Evolutionary conservation across 2,113 vertebrate genomes (phyloP), one percentile per base, ranked within the genome.

Genomic region (Pangasianodon gigas): DNA sequence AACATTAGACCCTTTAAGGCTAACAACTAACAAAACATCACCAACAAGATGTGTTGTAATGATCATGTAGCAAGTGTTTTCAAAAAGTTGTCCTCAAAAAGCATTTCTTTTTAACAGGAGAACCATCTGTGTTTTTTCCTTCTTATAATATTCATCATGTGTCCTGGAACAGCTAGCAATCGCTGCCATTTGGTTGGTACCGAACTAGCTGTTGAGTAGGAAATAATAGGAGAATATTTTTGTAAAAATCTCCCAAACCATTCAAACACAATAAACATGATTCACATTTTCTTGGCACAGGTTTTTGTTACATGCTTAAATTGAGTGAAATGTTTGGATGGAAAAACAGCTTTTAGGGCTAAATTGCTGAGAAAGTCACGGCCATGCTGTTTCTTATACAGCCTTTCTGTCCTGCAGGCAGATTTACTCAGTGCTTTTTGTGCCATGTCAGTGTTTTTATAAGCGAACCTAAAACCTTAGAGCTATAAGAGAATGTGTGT

Each of bases 371-470:
- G 56, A 41, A 82, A 24, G 37, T 84, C 54, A 41, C 4, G 1
- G 52, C 52, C 44, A 11, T 41, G 81, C 54, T 58, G 32, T 13
- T 83, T 44, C 56, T 62, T 14, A 9, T 19, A 5, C 54, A 24
- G 16, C 54, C 16, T 54, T 32, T 52, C 29, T 6, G 9, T 81
- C 48, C 79, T 82, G 14, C 29, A 54, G 79, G 79, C 51, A 32
- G 79, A 52, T 54, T 56, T 54, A 32, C 51, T 32, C 16, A 11
- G 29, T 3, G n/a, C 29, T 56, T 32, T 82, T 82, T 54, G 79
- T 82, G 79, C 51, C 79, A 54, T 54, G 79, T 54, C 79, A 82
- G 79, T 82, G 51, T 54, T 82, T 82, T 54, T 82, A n/a, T 82
- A 82, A 54, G 79, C 3, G 2, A 56, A n/a, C 51, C 16, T 37